Conservation (phyloP, 2,888 invertebrate species). For the Ceramica pisi region DNA sequence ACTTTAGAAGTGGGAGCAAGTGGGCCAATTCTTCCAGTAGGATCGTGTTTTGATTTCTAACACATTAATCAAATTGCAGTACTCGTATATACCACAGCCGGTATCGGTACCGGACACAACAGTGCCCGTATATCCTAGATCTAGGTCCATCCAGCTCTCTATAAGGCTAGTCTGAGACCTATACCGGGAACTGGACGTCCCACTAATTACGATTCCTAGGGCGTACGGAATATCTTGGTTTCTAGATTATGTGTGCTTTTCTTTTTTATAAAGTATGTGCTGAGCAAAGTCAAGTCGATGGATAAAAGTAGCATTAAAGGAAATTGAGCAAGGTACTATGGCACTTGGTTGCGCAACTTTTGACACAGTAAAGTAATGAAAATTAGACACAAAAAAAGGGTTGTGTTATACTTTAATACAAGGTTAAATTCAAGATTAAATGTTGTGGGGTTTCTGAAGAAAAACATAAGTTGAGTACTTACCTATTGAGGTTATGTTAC, state of each 20-base stretch:
- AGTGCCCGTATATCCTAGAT: conserved; percentile 15
- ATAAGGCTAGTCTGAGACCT: conserved; percentile 55
- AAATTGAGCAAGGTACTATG: too few relatives aligned
- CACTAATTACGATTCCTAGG: conserved; percentile 71
- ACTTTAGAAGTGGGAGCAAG: too few relatives aligned
- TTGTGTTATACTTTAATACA: too few relatives aligned
- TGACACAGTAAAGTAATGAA: too few relatives aligned
- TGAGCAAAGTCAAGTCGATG: background rate
- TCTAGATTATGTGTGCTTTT: conserved; percentile 49
- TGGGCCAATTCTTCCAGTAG: too few relatives aligned
- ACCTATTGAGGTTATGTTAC: too few relatives aligned
- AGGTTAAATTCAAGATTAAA: too few relatives aligned
- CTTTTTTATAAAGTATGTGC: conserved; percentile 2
- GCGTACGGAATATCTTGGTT: conserved; percentile 65
- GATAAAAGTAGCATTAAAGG: background rate
- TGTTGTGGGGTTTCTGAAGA: too few relatives aligned
- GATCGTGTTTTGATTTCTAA: too few relatives aligned
- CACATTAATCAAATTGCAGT: background rate
- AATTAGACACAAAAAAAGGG: too few relatives aligned
- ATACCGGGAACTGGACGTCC: conserved; percentile 61
- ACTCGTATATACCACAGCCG: background rate
- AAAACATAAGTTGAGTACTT: too few relatives aligned
- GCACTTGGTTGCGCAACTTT: too few relatives aligned
- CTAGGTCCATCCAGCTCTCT: conserved; percentile 43
- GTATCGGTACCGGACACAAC: conserved; percentile 43